Conservation (phyloP, 2,113 vertebrate species). For the Mormyrus lacerda region DNA sequence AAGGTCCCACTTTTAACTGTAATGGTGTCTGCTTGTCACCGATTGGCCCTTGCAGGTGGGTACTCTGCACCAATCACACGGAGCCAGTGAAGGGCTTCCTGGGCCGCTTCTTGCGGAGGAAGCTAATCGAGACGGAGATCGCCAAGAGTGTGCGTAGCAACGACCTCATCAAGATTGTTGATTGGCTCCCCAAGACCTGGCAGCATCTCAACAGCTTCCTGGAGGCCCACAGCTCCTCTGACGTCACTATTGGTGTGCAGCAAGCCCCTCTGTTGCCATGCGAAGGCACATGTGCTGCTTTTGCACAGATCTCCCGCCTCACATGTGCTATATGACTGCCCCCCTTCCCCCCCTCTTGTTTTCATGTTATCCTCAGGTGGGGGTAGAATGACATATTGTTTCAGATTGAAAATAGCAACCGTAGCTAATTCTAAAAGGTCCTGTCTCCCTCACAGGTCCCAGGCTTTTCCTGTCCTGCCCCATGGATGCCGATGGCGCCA, state of each 20-base stretch:
- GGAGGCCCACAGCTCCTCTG: slow-evolving; percentile 79
- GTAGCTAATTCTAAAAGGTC: neutral
- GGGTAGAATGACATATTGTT: neutral
- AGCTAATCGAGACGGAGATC: slow-evolving; percentile 79
- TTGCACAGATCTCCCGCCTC: neutral
- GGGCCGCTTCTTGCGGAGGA: slow-evolving; percentile 75
- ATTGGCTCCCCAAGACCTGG: slow-evolving; percentile 83
- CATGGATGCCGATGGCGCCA: slow-evolving; percentile 76
- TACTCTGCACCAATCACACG: slow-evolving; percentile 76
- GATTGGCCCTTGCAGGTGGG: slow-evolving; percentile 59
- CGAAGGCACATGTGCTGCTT: neutral
- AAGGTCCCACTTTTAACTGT: neutral
- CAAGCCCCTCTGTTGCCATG: neutral
- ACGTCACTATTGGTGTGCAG: slow-evolving; percentile 79
- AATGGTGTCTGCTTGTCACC: neutral
- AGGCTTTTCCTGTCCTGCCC: slow-evolving; percentile 80
- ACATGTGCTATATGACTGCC: neutral
- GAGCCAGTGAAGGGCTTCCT: slow-evolving; percentile 83
- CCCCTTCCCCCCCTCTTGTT: neutral
- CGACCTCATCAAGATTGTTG: slow-evolving; percentile 76
- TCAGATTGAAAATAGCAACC: neutral
- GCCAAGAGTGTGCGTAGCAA: slow-evolving; percentile 69
- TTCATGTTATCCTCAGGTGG: neutral
- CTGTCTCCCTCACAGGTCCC: slow-evolving; percentile 56
- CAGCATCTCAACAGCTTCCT: slow-evolving; percentile 81